Evolutionary conservation across 2,113 vertebrate genomes (phyloP).

Genomic region (Heterocephalus glaber): DNA sequence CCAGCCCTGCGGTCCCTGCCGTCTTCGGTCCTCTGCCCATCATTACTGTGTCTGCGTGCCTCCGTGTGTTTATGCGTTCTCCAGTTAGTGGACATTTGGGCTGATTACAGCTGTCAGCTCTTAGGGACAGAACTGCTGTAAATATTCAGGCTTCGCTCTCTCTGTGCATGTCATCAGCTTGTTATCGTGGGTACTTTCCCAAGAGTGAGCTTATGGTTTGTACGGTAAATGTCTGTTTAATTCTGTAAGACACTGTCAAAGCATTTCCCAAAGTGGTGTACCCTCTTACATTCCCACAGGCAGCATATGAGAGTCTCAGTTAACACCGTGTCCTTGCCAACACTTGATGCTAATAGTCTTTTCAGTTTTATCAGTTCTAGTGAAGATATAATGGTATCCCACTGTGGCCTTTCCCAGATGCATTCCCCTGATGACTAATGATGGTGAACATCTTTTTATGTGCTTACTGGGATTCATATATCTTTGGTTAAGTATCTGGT

Average conservation of each 20-base stretch:
- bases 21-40: neutral
- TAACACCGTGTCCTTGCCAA: neutral
- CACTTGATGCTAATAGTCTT: neutral
- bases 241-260: neutral
- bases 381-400: neutral
- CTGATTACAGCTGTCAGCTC: neutral
- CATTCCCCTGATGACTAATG: neutral
- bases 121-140: neutral
- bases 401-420: neutral
- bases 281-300: neutral
- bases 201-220: neutral
- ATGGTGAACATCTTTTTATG: neutral
- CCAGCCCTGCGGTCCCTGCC: neutral
- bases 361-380: neutral
- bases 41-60: rapidly evolving
- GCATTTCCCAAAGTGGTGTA: neutral
- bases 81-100: neutral
- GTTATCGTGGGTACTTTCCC: neutral
- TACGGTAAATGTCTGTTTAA: neutral
- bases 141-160: neutral
- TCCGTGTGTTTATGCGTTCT: neutral
- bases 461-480: neutral
- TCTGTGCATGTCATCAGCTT: no score
- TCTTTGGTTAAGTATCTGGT: neutral
- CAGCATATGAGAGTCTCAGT: neutral